Percentiles rank a stretch among this genome's conserved stretches.
Conservation (phyloP, 2,797 vertebrate species). For the Protosalanx chinensis region DNA sequence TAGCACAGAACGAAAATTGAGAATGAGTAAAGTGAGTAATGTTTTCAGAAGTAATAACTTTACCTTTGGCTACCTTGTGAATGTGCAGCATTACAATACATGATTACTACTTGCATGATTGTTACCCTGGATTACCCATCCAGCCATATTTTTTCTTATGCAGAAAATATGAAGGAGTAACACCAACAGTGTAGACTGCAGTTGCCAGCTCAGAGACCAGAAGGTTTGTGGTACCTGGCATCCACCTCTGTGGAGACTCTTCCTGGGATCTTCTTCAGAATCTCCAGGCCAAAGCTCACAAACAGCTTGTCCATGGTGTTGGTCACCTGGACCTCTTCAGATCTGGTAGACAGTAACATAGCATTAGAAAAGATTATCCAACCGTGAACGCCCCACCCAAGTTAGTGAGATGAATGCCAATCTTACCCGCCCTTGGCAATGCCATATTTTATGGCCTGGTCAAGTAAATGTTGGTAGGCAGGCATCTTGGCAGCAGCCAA, state of each 20-base stretch:
- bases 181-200: background rate
- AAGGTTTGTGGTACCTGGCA: slow-evolving; percentile 77
- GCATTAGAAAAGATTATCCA: background rate
- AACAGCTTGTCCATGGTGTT: slow-evolving; percentile 94
- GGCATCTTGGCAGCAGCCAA: slow-evolving; percentile 95
- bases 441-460: slow-evolving; percentile 87
- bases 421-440: slow-evolving; percentile 86
- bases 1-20: no score
- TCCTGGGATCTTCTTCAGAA: slow-evolving; percentile 94
- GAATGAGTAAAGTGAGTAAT: no score
- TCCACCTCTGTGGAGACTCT: slow-evolving; percentile 97
- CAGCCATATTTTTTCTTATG: no score
- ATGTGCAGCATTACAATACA: no score
- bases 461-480: slow-evolving; percentile 83
- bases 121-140: no score
- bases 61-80: no score
- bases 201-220: background rate
- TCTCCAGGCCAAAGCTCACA: slow-evolving; percentile 90
- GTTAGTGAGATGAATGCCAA: background rate
- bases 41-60: no score
- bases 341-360: slow-evolving; percentile 58
- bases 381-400: background rate
- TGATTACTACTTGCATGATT: no score
- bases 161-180: no score
- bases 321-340: slow-evolving; percentile 84